A percentile compares a stretch with the other conserved stretches of the same genome.
Evolutionary conservation across 2,113 vertebrate genomes (phyloP).

Genomic region (Bucco capensis): DNA sequence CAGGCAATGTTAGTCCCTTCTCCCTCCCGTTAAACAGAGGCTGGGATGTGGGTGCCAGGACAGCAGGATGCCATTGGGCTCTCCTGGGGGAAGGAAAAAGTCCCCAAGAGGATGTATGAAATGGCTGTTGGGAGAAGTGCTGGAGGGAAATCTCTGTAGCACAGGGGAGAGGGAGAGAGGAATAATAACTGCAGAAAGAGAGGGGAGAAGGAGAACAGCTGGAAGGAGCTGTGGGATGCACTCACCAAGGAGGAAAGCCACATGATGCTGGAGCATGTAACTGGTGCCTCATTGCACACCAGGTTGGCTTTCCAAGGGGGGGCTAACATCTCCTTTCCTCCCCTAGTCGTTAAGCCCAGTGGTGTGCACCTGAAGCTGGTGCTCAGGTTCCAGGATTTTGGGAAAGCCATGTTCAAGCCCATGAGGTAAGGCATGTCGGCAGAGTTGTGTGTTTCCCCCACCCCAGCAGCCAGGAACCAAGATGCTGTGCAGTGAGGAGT

Average conservation of each 20-base stretch:
- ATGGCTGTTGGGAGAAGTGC: background rate
- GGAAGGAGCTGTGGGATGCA: background rate
- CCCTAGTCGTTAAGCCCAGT: slow-evolving; percentile 92
- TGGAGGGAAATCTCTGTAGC: background rate
- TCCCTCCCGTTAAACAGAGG: background rate
- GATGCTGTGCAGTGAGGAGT: background rate
- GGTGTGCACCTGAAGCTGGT: slow-evolving; percentile 94
- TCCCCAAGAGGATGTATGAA: background rate
- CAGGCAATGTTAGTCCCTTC: background rate
- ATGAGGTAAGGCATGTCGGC: slow-evolving; percentile 84
- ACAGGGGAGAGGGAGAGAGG: background rate
- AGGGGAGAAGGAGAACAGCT: background rate
- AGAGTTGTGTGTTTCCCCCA: background rate
- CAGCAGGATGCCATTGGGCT: background rate
- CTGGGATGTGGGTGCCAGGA: background rate
- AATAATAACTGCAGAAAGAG: background rate
- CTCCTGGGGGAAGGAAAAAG: background rate
- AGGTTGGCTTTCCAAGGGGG: background rate
- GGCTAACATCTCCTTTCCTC: background rate
- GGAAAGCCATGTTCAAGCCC: slow-evolving; percentile 97
- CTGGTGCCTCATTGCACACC: rapidly evolving
- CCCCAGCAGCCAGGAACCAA: rapidly evolving
- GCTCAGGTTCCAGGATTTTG: slow-evolving; percentile 88
- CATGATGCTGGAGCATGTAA: rapidly evolving
- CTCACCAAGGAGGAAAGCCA: rapidly evolving